Evolutionary conservation across 2,113 vertebrate species (phyloP).

Genomic region (Sisor rabdophorus): DNA sequence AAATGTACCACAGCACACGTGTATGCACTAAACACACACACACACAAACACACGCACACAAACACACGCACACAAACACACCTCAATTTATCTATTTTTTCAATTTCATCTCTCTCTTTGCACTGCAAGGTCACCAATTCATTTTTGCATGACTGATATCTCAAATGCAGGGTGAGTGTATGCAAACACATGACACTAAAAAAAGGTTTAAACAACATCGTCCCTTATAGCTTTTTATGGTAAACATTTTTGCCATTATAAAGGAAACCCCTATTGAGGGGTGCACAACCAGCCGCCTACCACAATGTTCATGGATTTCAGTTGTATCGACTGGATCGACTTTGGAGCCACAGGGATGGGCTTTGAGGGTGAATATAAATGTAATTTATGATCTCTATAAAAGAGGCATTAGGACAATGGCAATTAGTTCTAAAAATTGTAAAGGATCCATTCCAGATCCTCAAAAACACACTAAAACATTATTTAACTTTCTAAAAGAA

Average conservation of each 20-base stretch:
- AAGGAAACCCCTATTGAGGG: not conserved
- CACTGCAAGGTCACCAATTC: not conserved
- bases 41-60: no score
- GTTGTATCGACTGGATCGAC: not conserved
- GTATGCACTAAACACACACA: slow-evolving; percentile 3
- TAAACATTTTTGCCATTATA: not conserved
- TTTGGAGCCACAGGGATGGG: no score
- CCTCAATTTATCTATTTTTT: slow-evolving; percentile 40
- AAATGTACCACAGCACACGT: slow-evolving; percentile 30
- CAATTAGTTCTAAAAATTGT: no score
- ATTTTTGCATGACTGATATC: not conserved
- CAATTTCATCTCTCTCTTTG: not conserved
- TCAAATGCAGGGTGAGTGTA: not conserved
- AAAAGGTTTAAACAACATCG: not conserved
- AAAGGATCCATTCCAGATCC: no score
- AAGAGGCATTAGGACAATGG: no score
- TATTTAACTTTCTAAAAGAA: no score
- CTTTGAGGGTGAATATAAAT: no score
- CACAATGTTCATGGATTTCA: not conserved
- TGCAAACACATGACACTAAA: not conserved
- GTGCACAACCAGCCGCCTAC: not conserved
- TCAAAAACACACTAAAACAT: no score
- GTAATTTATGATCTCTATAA: no score
- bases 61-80: no score
- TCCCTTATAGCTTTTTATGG: not conserved